These are phyloP conservation scores for Wasmannia auropunctata DNA, from an alignment of 1,140 invertebrate genomes.

Conservation along the genomic window DNA sequence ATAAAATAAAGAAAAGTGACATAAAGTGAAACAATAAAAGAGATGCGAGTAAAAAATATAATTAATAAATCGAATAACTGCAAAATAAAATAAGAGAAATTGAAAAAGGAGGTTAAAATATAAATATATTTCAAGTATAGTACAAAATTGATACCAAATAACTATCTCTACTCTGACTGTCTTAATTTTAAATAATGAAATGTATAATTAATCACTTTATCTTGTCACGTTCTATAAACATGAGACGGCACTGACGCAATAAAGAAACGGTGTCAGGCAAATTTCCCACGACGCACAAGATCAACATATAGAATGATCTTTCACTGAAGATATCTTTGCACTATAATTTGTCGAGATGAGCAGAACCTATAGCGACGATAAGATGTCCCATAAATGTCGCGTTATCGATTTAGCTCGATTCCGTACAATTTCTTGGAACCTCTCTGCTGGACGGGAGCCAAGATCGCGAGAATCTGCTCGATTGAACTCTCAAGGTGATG, in stretches of 20 bases:
- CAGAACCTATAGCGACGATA: constrained; percentile 12
- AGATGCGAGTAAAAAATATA: not conserved
- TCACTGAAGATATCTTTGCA: constrained; percentile 2
- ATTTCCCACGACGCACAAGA: constrained; percentile 17
- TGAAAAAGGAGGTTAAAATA: not conserved
- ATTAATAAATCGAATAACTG: not conserved
- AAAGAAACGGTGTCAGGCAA: not conserved
- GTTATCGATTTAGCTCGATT: constrained; percentile 34
- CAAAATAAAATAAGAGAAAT: not conserved
- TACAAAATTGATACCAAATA: not conserved
- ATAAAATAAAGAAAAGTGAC: too few species aligned
- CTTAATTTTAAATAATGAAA: not conserved
- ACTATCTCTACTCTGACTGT: not conserved
- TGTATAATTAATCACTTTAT: not conserved
- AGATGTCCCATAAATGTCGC: not conserved
- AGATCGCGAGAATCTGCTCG: not conserved
- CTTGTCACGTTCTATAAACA: not conserved
- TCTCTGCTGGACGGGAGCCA: not conserved
- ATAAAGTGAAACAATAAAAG: not conserved
- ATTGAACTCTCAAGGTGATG: not conserved
- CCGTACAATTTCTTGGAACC: constrained; percentile 27
- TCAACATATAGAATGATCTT: not conserved
- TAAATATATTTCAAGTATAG: not conserved
- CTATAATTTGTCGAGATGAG: constrained; percentile 5
- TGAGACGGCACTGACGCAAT: not conserved